Evolutionary conservation across 1,140 invertebrate species (phyloP), one percentile per base, ranked within the genome.

Genomic region (Drosophila repleta): DNA sequence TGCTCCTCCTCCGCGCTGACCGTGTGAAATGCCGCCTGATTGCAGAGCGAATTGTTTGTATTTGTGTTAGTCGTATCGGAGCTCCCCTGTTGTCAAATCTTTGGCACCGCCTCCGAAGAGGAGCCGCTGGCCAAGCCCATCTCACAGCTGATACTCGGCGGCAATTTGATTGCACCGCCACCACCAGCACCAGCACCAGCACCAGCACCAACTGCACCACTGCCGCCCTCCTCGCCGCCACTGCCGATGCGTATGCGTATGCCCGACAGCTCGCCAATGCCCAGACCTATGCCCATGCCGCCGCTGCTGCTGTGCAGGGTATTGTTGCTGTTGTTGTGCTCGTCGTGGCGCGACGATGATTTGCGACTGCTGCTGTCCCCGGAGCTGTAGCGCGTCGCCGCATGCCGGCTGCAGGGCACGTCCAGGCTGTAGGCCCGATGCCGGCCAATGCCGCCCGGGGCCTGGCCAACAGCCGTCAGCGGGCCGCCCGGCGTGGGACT

Each of bases 71-170:
- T 79, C 55, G 73, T 74, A 61, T 84, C 79, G 72, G 70, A 73
- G 70, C 80, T 85, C 74, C 74, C 90, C 87, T 84, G 80, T 85
- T 91, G 90, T 91, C 90, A 91, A 85, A 91, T 91, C 74, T 87
- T 88, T 75, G 90, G 78, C 52, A 67, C 80, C 52, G 79, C 68
- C 74, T 76, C 79, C 46, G 74, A 83, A 4, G 79, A 75, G 4
- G 82, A 81, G 29, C 52, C 76, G 49, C 90, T 85, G 49, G 74
- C 80, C 68, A 91, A 7, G 5, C 89, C 89, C 63, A 90, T 58
- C 8, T 90, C 90, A 20, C 83, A 75, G 61, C 79, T 91, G 1
- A 80, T 15, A 32, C 79, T 87, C 5, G 74, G 64, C 20, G 71
- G 60, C 56, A 84, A 48, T 26, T 62, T 10, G 8, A 35, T 13